Base-by-base conservation (phyloP, 2,888 invertebrate species). In the Elegia similella region DNA sequence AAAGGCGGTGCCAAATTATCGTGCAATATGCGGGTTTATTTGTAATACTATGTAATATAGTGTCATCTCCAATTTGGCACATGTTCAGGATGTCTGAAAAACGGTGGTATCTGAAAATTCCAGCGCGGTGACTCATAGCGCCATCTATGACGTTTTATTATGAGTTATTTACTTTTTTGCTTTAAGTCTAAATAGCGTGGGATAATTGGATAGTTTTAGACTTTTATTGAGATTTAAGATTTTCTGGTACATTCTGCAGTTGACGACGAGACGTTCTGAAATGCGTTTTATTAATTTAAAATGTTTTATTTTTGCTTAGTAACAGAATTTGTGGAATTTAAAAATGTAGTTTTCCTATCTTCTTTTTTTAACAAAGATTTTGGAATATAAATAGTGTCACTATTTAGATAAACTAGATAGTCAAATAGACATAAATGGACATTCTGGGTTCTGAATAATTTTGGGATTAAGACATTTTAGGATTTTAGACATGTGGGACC, bases 31-130 rank as follows among this genome's bases (percentile, higher is more conserved):
- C 43, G 54, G 34, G 54, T 43, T 55, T 52, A 57, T 60, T 23
- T 55, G 57, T 60, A 50, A 59, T 47, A 42, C 57, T 34, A 42
- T 50, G 55, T 54, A 56, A 59, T 58, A 56, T 57, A 58, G 57
- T 57, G 61, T 61, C 59, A 53, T 23, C 50, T 61, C 38, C 16
- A 54, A 50, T 56, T 65, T 67, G 67, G 67, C 67, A 67, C 15
- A 13, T 52, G 44, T 60, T 67, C 67, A 67, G 64, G 42, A 46
- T 47, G 53, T 59, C 54, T 59, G 62, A 65, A 64, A 64, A 65
- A 64, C 17, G 59, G 52, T 17, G 48, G 43, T 64, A 61, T 59
- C 62, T 57, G 30, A 32, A 52, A 44, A 56, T 59, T 52, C 44
- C 48, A 52, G 38, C 23, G 34, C 53, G 10, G 34, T 66, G 64